Base-by-base conservation (phyloP, 2,113 vertebrate species). In the Columbina picui region DNA sequence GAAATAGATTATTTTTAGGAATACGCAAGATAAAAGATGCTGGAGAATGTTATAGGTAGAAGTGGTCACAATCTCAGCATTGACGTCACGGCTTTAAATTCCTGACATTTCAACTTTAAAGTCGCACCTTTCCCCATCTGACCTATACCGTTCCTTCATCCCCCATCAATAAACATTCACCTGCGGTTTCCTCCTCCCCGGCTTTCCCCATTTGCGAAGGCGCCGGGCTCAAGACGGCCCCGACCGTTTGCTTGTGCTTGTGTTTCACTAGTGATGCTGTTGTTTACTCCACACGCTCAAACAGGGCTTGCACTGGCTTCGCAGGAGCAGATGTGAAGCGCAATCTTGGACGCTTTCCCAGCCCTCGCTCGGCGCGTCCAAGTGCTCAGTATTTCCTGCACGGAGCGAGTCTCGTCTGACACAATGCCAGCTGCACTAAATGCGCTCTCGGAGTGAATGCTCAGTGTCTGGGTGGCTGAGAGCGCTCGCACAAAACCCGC, bases 321-420 rank as follows among this genome's bases (percentile, higher is more conserved):
- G 95, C 97, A 79, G 96, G 96, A 97, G 97, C 96, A 98, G 97
- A 98, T 97, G 97, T 97, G 98, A 97, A 98, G 97, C 97, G 92
- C 95, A 96, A 95, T 97, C 97, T 98, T 98, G 98, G 97, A 96
- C 15, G 75, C 41, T 38, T 93, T 98, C 98, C 98, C 98, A 96
- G 84, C 87, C 84, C 85, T 89, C 57, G 96, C 96, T 97, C 93
- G 26, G 92, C 94, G 97, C 94, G 36, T 81, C 97, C 97, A 93
- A 98, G 96, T 91, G 98, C 96, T 98, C 98, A 97, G 97, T 98
- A 97, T 98, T 98, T 98, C 96, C 97, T 96, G 97, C 97, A 95
- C 91, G 86, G 65, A 97, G 97, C 98, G 63, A 95, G 41, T 76
- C 95, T 91, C 63, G 96, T 94, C 94, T 98, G 97, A 98, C 94